Evolutionary conservation across 2,797 vertebrate genomes (phyloP).

Genomic region (Pangasius krempfi): DNA sequence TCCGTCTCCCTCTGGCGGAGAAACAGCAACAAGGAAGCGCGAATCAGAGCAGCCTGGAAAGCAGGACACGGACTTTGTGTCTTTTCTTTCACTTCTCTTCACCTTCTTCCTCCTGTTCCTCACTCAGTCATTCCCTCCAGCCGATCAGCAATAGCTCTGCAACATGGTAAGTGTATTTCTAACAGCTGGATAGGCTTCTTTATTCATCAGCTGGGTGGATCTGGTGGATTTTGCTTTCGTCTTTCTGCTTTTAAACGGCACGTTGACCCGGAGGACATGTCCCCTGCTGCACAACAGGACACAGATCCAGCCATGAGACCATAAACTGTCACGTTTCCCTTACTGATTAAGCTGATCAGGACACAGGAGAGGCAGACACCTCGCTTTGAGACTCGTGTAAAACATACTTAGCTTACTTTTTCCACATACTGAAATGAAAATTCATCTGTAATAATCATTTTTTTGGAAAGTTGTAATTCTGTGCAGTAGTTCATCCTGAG

Average conservation of each 20-base stretch:
- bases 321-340: not conserved
- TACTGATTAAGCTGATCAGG: not conserved
- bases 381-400: not conserved
- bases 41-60: not conserved
- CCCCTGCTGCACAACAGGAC: not conserved
- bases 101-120: not conserved
- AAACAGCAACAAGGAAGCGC: slow-evolving; percentile 26
- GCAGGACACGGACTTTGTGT: not conserved
- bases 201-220: not conserved
- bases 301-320: not conserved
- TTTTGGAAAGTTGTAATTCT: not conserved
- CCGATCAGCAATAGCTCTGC: not conserved
- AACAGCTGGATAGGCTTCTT: not conserved
- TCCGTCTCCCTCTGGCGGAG: not conserved
- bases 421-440: not conserved
- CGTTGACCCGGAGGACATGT: not conserved
- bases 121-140: too few species aligned
- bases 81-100: not conserved
- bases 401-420: not conserved
- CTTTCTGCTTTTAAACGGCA: not conserved
- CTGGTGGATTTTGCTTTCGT: not conserved
- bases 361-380: not conserved
- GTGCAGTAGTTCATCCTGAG: not conserved
- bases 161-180: slow-evolving; percentile 31
- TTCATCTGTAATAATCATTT: not conserved